Conservation (phyloP, 2,113 vertebrate genomes). For the Spea bombifrons region DNA sequence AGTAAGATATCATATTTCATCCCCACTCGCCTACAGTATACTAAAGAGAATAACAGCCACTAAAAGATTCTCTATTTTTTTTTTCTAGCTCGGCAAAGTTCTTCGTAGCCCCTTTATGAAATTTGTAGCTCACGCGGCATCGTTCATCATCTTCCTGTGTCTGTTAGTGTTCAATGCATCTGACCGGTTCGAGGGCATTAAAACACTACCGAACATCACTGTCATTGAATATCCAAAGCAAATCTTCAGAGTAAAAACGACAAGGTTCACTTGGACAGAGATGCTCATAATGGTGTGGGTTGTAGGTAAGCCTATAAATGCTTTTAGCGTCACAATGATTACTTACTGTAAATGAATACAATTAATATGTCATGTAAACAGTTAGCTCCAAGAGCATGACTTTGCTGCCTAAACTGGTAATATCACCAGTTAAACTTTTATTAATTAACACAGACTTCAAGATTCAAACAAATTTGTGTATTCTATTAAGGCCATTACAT, state of each 20-base stretch:
- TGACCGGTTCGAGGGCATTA: conserved; percentile 83
- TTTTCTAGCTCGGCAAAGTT: conserved; percentile 75
- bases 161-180: conserved; percentile 86
- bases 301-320: conserved; percentile 65
- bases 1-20: too few relatives aligned
- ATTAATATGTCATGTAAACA: too few relatives aligned
- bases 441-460: too few relatives aligned
- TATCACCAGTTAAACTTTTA: too few relatives aligned
- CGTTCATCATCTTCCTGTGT: conserved; percentile 87
- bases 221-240: conserved; percentile 82
- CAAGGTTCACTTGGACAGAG: conserved; percentile 83
- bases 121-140: conserved; percentile 85
- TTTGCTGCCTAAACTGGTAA: too few relatives aligned
- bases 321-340: background rate
- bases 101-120: conserved; percentile 89
- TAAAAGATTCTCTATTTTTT: conserved; percentile 35
- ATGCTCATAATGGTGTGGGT: conserved; percentile 91
- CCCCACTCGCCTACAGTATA: too few relatives aligned
- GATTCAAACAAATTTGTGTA: too few relatives aligned
- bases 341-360: background rate
- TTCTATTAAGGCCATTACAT: too few relatives aligned
- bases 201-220: conserved; percentile 76
- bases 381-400: too few relatives aligned
- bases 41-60: background rate
- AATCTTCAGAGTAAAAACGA: conserved; percentile 86